Percentiles rank a stretch among this genome's conserved stretches.
phyloP scores from a whole-genome alignment of 2,888 invertebrate genomes.

The Cephus nigrinus region DNA sequence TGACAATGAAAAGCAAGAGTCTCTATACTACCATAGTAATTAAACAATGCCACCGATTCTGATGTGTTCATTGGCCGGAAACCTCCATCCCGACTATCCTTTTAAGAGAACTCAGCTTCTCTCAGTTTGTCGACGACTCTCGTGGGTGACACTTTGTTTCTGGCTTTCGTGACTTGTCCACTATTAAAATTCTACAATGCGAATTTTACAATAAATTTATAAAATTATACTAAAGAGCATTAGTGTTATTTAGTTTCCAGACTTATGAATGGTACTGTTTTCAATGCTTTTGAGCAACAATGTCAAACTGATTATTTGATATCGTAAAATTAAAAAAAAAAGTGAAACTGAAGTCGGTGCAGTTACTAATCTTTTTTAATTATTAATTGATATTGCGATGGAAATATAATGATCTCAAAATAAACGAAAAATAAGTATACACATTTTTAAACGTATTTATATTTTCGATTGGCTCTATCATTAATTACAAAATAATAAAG shows the following conservation, averaged over 20 bases:
- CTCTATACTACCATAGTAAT: not conserved
- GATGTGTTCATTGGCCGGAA: not conserved
- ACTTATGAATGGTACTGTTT: not conserved
- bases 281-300: not conserved
- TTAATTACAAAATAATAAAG: not conserved
- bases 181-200: not conserved
- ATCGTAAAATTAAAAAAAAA: no score
- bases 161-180: not conserved
- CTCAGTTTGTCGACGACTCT: conserved; percentile 49
- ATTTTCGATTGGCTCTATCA: not conserved
- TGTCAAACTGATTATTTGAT: not conserved
- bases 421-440: not conserved
- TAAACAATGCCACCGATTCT: not conserved
- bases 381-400: not conserved
- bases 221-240: not conserved
- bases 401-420: not conserved
- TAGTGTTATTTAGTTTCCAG: not conserved
- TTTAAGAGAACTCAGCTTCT: conserved; percentile 9
- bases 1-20: not conserved
- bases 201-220: not conserved
- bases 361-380: no score
- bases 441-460: not conserved
- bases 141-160: conserved; percentile 44
- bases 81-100: not conserved
- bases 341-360: no score